Conservation (phyloP, 2,797 vertebrate species). For the Intellagama lesueurii region DNA sequence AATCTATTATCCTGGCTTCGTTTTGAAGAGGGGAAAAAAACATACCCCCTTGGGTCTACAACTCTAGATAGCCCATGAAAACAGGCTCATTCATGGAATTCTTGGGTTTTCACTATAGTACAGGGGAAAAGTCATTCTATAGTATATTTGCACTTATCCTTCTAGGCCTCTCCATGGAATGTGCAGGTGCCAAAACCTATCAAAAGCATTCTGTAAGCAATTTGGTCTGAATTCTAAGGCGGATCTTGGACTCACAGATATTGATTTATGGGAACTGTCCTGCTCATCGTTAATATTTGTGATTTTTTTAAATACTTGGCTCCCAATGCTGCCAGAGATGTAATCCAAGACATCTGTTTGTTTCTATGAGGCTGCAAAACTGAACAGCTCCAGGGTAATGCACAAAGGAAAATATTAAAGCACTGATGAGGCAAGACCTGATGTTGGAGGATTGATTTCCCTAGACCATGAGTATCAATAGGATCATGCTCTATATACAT, state of each 20-base stretch:
- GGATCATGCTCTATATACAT: background rate
- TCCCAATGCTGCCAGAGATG: constrained; percentile 43
- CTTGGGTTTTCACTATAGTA: constrained; percentile 4
- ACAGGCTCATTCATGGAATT: constrained; percentile 58
- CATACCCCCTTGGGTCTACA: constrained; percentile 42
- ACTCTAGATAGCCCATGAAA: constrained; percentile 62
- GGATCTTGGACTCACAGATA: constrained; percentile 27
- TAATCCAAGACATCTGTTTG: constrained; percentile 38
- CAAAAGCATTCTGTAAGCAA: constrained; percentile 55
- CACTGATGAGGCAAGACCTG: constrained; percentile 19
- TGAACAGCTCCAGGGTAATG: constrained; percentile 36
- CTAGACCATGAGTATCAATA: constrained; percentile 9
- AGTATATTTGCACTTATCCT: constrained; percentile 41
- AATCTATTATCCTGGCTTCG: constrained; percentile 41
- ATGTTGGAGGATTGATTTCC: constrained; percentile 37
- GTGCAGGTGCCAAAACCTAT: constrained; percentile 16
- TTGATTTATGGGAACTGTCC: constrained; percentile 19
- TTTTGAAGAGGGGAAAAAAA: constrained; percentile 1
- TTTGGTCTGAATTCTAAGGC: background rate
- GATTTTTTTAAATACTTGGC: constrained; percentile 14
- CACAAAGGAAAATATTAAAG: constrained; percentile 38
- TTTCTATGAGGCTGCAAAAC: constrained; percentile 28
- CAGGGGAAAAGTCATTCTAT: constrained; percentile 15
- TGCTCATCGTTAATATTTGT: constrained; percentile 13
- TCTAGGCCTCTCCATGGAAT: background rate